Evolutionary conservation across 2,888 invertebrate genomes (phyloP), one percentile per base, ranked within the genome.

Genomic region (Helleia helle): DNA sequence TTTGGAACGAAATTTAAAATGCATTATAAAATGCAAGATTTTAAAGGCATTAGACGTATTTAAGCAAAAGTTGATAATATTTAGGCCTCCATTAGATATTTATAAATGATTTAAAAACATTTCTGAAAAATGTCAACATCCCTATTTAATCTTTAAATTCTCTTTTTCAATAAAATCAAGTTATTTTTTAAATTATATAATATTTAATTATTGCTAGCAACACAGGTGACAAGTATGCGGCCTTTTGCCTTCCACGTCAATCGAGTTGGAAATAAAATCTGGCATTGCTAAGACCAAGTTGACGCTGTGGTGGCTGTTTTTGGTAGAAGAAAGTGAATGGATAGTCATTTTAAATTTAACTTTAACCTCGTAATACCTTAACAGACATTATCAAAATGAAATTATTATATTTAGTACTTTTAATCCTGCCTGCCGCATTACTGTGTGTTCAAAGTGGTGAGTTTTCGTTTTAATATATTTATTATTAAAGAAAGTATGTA

Each of bases 371-470:
- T 58, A 63, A 51, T 51, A 58, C 58, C 54, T 51, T 52, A 52
- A 49, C 52, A 45, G 49, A 50, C 53, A 44, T 53, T 50, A 53
- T 54, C 54, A 87, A 72, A 70, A 93, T 93, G 93, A 92, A 88
- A 77, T 84, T 88, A 59, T 79, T 91, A 58, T 87, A 89, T 67
- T 71, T 93, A 57, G 62, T 71, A 39, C 62, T 93, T 41, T 62
- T 93, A 59, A 88, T 91, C 55, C 74, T 93, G 49, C 93, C 93
- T 55, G 89, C 91, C 22, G 86, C 91, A 31, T 87, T 93, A 52
- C 87, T 91, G 54, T 90, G 90, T 52, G 87, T 91, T 50, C 89
- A 89, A 70, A 87, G 83, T 73, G 90, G 93, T 94, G 87, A 92
- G 91, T 50, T 25, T 40, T 54, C 51, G 48, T 56, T 56, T 58